Base-by-base conservation (phyloP, 2,888 invertebrate genomes). In the Physocephala rufipes region DNA sequence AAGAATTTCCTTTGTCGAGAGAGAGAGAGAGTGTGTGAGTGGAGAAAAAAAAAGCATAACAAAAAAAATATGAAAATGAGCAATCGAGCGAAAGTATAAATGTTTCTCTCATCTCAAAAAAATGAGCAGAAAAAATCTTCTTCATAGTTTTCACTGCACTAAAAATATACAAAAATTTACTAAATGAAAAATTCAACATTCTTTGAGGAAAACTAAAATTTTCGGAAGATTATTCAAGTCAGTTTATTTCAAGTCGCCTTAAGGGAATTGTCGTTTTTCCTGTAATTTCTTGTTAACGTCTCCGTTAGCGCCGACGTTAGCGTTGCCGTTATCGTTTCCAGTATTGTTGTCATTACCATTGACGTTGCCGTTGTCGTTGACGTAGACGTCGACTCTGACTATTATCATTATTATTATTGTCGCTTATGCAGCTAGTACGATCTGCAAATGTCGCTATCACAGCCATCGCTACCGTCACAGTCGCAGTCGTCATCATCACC, bases 231-330 rank as follows among this genome's bases (percentile, higher is more conserved):
- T 80, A 76, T 75, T 76, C 78, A 77, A 76, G 80, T 81, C 77
- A 81, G 81, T 81, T 81, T 78, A 78, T 79, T 79, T 81, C 77
- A 78, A 79, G 77, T 77, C 79, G 79, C 81, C 77, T 36, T 45
- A 7, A 28, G 45, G 24, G 67, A 28, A 47, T 59, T 58, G 67
- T 58, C 59, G 67, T 28, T 28, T 43, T n/a, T n/a, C n/a, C n/a
- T n/a, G n/a, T n/a, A n/a, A n/a, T n/a, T n/a, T 63, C 26, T 64
- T 49, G 26, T 26, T 47, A 36, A 7, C 36, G 36, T 36, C 36
- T 36, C 36, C 36, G 36, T 36, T 36, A 36, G 4, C 36, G 36
- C 9, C 36, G 36, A 7, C 36, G 36, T 36, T 9, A 9, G 5
- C 36, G 36, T 36, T 9, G 36, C 9, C 36, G 9, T 36, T 9